Evolutionary conservation across 2,113 vertebrate species (phyloP), one percentile per base, ranked within the genome.

Genomic region (Myanophis thanlyinensis): DNA sequence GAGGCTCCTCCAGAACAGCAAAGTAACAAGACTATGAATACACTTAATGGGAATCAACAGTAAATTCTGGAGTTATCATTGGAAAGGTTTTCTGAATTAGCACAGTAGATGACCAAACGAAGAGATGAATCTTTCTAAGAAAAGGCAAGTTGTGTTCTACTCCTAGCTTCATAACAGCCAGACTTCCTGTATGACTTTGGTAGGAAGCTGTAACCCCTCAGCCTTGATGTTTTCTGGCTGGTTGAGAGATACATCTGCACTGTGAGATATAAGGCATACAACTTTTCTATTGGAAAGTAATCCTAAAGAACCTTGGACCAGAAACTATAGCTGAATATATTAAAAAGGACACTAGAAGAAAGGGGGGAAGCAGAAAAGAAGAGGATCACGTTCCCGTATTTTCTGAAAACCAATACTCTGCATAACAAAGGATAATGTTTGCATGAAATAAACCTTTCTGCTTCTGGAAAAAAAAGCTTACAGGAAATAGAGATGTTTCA

Each of bases 11-110:
- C 22, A 40, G 73, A 80, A 35, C 3, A 40, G 85, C 30, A 48
- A 52, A 44, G 22, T 48, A 48, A 35, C 10, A 84, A 92, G 9
- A 5, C 27, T 89, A 46, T 12, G 27, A 84, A 47, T 23, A 46
- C 27, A 56, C 89, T 0, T 56, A 87, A 91, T 52, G 91, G 92
- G 96, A 95, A 96, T 92, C 96, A 93, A 93, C n/a, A 0, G 62
- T 35, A 52, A 67, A 95, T 96, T 95, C 94, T 91, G 91, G 95
- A 97, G 94, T 93, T 95, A 96, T 91, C 87, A 73, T 89, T 91
- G 95, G 93, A 96, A 96, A 94, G 91, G 89, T 93, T 96, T 97
- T 94, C 94, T 13, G 93, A 97, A 97, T 96, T 95, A 96, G 95
- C 89, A 96, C 88, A 91, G 47, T 49, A 49, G 67, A 25, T 56